Base-by-base conservation (phyloP, 2,113 vertebrate genomes). In the Cettia cetti region DNA sequence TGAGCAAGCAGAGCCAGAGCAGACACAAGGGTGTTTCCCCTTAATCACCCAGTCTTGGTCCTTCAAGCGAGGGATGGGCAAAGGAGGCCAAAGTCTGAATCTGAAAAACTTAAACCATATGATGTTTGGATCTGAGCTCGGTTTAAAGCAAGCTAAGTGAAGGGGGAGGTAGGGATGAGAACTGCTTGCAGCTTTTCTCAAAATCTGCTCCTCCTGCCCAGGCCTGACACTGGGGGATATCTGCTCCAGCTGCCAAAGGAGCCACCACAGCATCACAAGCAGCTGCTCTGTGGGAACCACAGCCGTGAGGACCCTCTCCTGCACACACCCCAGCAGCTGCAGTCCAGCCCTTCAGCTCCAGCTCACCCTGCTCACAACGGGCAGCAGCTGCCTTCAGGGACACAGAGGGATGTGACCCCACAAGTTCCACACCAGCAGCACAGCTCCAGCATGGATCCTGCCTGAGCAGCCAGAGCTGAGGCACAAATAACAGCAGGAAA, bases 11-110 rank as follows among this genome's bases (percentile, higher is more conserved):
- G 68, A 82, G 74, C 78, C 0, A 0, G 13, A 33, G 85, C 83
- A 79, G 82, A 72, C 85, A 82, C 15, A 2, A 85, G 94, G 86
- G 92, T 95, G 83, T 83, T 84, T 84, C 72, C 86, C 49, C 74
- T 81, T 63, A 45, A 89, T 64, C 77, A 82, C 75, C 44, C 85
- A n/a, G 37, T 2, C 64, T 22, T 81, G 89, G 80, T 95, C 94
- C 89, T 94, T 71, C 0, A 8, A 95, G 92, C 0, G 1, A 87
- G 92, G 89, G 91, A 94, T 47, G 95, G 77, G 83, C 28, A 1
- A 17, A 59, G 83, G 77, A 95, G 65, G 83, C 80, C 56, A 60
- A 72, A 82, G 77, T 60, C 76, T 92, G 89, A 61, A 40, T 74
- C 52, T 68, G 80, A 91, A 50, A 78, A 92, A 60, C 82, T 78